phyloP scores from a whole-genome alignment of 2,113 vertebrate species.

The Danionella cerebrum region DNA sequence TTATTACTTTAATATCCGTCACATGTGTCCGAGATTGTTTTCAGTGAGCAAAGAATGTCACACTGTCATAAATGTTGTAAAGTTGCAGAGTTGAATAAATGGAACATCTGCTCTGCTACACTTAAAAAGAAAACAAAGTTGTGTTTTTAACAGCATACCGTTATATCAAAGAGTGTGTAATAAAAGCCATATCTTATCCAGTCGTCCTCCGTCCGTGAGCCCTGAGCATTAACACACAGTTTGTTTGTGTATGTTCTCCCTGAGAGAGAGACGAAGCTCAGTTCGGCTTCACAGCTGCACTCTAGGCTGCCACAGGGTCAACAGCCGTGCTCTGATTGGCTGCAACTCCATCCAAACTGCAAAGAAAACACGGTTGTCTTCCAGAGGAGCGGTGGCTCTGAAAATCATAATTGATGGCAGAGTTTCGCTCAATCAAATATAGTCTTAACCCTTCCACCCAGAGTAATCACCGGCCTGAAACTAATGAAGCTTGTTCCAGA shows the following conservation, averaged over 20 bases:
- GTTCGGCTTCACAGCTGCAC: slow-evolving; percentile 47
- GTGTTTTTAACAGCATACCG: too few relatives aligned
- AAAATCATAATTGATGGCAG: slow-evolving; percentile 59
- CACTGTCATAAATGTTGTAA: too few relatives aligned
- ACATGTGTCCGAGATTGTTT: too few relatives aligned
- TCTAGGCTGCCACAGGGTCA: slow-evolving; percentile 48
- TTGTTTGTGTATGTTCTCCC: slow-evolving; percentile 53
- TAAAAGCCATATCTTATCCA: not conserved
- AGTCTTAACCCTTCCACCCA: slow-evolving; percentile 47
- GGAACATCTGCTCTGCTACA: too few relatives aligned
- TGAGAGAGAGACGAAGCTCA: slow-evolving; percentile 51
- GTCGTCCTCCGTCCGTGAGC: not conserved
- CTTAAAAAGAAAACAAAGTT: too few relatives aligned
- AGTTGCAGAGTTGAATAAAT: too few relatives aligned
- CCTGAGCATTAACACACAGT: slow-evolving; percentile 15
- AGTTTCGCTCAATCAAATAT: slow-evolving; percentile 58
- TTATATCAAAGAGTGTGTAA: too few relatives aligned
- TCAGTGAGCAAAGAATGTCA: too few relatives aligned
- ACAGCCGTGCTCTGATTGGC: slow-evolving; percentile 47
- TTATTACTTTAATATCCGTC: too few relatives aligned
- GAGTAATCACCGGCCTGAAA: slow-evolving; percentile 36
- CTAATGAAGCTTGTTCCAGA: not conserved
- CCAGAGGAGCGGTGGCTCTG: slow-evolving; percentile 45
- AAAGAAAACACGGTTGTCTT: slow-evolving; percentile 58
- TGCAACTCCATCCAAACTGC: slow-evolving; percentile 53